A percentile compares a stretch with the other conserved stretches of the same genome.
phyloP scores from a whole-genome alignment of 2,888 invertebrate genomes.

The Disparrhopalites patrizii region DNA sequence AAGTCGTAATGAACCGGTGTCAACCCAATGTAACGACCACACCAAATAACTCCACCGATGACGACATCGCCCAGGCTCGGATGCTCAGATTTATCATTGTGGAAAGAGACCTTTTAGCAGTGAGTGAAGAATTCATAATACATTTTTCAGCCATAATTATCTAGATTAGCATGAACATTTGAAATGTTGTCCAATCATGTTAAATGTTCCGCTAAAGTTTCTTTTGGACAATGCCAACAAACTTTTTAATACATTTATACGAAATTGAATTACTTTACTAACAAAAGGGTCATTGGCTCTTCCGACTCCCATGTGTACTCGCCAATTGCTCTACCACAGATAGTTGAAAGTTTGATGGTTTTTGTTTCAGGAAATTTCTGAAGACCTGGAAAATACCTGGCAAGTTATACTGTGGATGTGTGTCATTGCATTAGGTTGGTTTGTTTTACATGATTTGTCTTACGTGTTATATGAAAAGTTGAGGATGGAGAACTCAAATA shows the following conservation, averaged over 20 bases:
- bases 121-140: too few relatives aligned
- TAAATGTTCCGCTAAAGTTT: too few relatives aligned
- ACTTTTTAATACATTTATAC: too few relatives aligned
- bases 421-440: constrained; percentile 59
- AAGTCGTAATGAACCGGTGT: constrained; percentile 30
- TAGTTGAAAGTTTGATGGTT: too few relatives aligned
- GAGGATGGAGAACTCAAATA: not conserved
- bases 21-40: constrained; percentile 15
- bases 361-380: constrained; percentile 59
- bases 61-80: not conserved
- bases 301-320: too few relatives aligned
- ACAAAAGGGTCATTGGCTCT: too few relatives aligned
- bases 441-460: not conserved
- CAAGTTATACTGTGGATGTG: constrained; percentile 60
- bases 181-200: too few relatives aligned
- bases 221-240: too few relatives aligned
- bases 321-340: too few relatives aligned
- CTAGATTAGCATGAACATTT: too few relatives aligned
- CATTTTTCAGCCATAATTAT: too few relatives aligned
- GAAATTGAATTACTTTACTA: too few relatives aligned
- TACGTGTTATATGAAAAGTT: not conserved
- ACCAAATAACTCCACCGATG: not conserved
- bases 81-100: constrained; percentile 20
- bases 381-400: constrained; percentile 61
- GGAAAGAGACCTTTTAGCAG: constrained; percentile 21